Percentiles rank a stretch among this genome's conserved stretches.
phyloP scores from a whole-genome alignment of 2,113 vertebrate genomes.

The Grallaria varia region DNA sequence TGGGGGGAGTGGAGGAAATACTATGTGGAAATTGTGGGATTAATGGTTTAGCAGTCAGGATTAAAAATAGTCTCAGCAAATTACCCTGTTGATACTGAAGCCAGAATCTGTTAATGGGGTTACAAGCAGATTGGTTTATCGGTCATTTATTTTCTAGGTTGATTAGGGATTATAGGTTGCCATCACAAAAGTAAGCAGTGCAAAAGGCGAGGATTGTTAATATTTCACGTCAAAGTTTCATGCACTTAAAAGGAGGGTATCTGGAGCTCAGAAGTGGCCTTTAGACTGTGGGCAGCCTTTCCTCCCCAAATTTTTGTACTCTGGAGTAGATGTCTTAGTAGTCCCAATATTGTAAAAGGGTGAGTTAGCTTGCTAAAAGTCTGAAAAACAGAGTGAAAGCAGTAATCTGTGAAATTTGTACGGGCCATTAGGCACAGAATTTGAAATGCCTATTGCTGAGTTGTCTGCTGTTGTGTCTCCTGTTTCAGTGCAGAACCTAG shows the following conservation, averaged over 20 bases:
- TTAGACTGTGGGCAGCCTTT: background rate
- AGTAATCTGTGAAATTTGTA: background rate
- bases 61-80: slow-evolving; percentile 72
- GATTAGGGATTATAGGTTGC: slow-evolving; percentile 61
- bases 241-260: background rate
- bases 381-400: background rate
- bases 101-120: slow-evolving; percentile 67
- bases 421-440: background rate
- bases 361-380: background rate
- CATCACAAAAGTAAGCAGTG: background rate
- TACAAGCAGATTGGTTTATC: slow-evolving; percentile 65
- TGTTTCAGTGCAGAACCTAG: background rate
- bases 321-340: background rate
- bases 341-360: background rate
- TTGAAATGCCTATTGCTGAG: background rate
- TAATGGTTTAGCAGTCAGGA: slow-evolving; percentile 73
- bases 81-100: slow-evolving; percentile 65
- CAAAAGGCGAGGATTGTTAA: background rate
- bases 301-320: background rate
- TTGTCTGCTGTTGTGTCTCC: background rate
- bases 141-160: slow-evolving; percentile 68
- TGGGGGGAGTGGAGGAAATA: slow-evolving; percentile 28
- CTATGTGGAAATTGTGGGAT: slow-evolving; percentile 72
- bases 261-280: background rate
- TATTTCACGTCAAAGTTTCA: background rate